Evolutionary conservation across 2,888 invertebrate species (phyloP), one percentile per base, ranked within the genome.

Genomic region (Odontocerum albicorne): DNA sequence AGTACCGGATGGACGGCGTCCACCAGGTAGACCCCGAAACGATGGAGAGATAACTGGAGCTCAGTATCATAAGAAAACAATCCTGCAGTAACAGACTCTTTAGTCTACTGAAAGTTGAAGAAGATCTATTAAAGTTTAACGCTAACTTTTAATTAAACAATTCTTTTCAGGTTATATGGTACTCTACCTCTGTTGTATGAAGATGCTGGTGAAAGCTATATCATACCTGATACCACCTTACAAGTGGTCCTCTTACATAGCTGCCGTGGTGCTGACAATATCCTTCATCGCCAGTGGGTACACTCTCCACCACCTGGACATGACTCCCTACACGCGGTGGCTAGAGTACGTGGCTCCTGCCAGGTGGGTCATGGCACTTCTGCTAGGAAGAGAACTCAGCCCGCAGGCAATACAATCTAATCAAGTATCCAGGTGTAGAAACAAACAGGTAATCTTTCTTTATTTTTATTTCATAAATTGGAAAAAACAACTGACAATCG

Each of bases 321-420:
- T 90, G 58, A 83, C 88, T 1, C 67, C 73, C 15, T 83, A 87
- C 66, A 80, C 83, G 55, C 74, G 73, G 49, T 90, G 88, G 85
- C 67, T 88, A 59, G 80, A 83, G 63, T 81, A 82, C 62, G 75
- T 84, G 39, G 88, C 89, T 2, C 91, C 91, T 1, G 81, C 85
- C 1, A 77, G 84, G 52, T 92, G 91, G 90, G 69, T 86, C 1
- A 66, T 88, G 62, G 85, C 88, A 0, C 83, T 85, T 59, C 68
- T 91, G 42, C 69, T 87, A 49, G 77, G 79, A 55, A 75, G 82
- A 59, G 90, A 91, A 65, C 80, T 87, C 47, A 83, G 83, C 21
- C 77, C 80, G 13, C 81, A 82, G 38, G 86, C 88, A 0, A 70
- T 89, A 50, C 75, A 72, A 57, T 80, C 75, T 63, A 77, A 75